phyloP scores from a whole-genome alignment of 1,140 invertebrate genomes.

The Nasonia giraulti region DNA sequence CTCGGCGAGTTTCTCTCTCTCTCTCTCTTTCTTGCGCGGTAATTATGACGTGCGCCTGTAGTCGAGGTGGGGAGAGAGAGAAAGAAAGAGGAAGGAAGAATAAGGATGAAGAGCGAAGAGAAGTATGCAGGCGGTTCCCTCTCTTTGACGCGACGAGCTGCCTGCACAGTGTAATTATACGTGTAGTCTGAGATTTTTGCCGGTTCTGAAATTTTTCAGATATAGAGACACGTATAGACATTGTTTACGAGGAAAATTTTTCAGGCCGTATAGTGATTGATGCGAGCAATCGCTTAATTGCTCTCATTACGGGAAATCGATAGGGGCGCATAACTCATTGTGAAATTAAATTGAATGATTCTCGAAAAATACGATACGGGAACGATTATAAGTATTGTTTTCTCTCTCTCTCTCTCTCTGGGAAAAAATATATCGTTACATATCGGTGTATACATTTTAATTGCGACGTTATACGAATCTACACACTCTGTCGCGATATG shows the following conservation, averaged over 20 bases:
- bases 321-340: not conserved
- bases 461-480: too few species aligned
- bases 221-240: too few species aligned
- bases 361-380: not conserved
- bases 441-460: too few species aligned
- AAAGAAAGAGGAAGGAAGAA: conserved; percentile 10
- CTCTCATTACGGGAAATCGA: not conserved
- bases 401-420: too few species aligned
- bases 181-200: too few species aligned
- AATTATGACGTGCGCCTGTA: conserved; percentile 18
- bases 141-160: not conserved
- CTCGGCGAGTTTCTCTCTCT: not conserved
- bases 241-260: not conserved
- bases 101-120: conserved; percentile 4
- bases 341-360: not conserved
- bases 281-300: not conserved
- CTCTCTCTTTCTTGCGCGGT: not conserved
- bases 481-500: too few species aligned
- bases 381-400: too few species aligned
- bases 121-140: conserved; percentile 8
- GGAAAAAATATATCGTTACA: too few species aligned
- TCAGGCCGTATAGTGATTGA: not conserved
- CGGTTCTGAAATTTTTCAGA: too few species aligned
- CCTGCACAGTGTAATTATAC: too few species aligned
- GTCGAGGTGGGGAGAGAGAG: too few species aligned